Conservation (phyloP, 30 jellyfish, hydroid and myxozoan species). For the Pseudorhiza aurosa region DNA sequence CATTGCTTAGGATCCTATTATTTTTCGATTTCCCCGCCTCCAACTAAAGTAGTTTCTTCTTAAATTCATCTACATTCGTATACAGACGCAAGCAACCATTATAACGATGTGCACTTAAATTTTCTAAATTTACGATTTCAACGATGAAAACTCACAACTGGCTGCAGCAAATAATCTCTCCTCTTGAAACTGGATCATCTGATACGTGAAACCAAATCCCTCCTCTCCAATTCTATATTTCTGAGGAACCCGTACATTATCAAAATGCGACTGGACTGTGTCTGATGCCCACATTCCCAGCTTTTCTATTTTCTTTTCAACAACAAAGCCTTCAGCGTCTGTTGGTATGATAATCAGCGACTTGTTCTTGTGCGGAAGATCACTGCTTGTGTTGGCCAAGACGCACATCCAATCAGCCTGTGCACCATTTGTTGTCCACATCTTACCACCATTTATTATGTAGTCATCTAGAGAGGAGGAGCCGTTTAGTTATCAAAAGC, state of each 20-base stretch:
- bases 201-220: constrained; percentile 95
- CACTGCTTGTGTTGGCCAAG: constrained; percentile 96
- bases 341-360: constrained; percentile 88
- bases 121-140: too few species aligned
- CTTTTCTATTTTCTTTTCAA: constrained; percentile 65
- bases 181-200: constrained; percentile 96
- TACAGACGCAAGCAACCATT: too few species aligned
- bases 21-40: too few species aligned
- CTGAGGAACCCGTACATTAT: constrained; percentile 97
- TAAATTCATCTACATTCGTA: too few species aligned
- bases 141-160: constrained; percentile 47
- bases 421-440: constrained; percentile 99
- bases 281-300: constrained; percentile 98
- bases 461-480: constrained; percentile 77
- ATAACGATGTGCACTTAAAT: too few species aligned
- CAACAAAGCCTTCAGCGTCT: constrained; percentile 84
- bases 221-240: constrained; percentile 95
- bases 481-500: too few species aligned
- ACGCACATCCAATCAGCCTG: constrained; percentile 99
- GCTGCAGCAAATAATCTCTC: constrained; percentile 93
- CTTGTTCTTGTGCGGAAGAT: constrained; percentile 87
- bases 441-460: constrained; percentile 97
- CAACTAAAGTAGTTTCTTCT: too few species aligned
- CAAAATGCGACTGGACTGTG: constrained; percentile 96
- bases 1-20: too few species aligned